Conservation (phyloP, 1,140 invertebrate species). For the Pararge aegeria region DNA sequence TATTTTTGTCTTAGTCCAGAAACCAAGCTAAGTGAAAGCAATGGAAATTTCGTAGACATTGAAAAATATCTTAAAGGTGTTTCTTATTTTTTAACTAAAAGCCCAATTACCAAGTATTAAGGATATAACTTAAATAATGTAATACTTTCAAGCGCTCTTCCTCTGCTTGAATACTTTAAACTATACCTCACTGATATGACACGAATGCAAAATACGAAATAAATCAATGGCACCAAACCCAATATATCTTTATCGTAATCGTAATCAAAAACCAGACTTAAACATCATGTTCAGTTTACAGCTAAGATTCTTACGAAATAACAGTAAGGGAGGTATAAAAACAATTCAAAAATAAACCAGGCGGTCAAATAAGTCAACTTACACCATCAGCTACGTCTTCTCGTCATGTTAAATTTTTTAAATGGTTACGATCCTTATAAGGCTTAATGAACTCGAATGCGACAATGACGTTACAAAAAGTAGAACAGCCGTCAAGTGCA, state of each 20-base stretch:
- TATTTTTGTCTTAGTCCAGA: too few species aligned
- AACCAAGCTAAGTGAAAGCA: too few species aligned
- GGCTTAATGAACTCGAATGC: constrained; percentile 38
- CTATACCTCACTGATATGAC: too few species aligned
- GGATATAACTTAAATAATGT: too few species aligned
- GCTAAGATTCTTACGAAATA: constrained; percentile 2
- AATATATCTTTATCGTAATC: neutral
- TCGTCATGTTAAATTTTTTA: constrained; percentile 35
- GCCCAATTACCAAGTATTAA: too few species aligned
- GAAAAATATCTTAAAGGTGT: too few species aligned
- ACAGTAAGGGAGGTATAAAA: constrained; percentile 3
- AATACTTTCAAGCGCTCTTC: too few species aligned
- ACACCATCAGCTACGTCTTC: constrained; percentile 19
- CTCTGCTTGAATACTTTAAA: too few species aligned
- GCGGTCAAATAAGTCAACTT: constrained; percentile 23
- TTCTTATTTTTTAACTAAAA: too few species aligned
- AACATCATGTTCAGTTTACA: neutral
- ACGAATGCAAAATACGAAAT: too few species aligned
- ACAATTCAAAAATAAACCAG: constrained; percentile 6
- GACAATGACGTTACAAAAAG: constrained; percentile 48
- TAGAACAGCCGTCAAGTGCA: constrained; percentile 39
- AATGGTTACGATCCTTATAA: constrained; percentile 33
- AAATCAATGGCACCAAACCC: neutral
- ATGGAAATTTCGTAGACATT: too few species aligned
- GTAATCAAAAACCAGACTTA: neutral